A percentile compares a stretch with the other conserved stretches of the same genome.
Conservation (phyloP, 2,113 vertebrate species). For the Pterocles burchelli region DNA sequence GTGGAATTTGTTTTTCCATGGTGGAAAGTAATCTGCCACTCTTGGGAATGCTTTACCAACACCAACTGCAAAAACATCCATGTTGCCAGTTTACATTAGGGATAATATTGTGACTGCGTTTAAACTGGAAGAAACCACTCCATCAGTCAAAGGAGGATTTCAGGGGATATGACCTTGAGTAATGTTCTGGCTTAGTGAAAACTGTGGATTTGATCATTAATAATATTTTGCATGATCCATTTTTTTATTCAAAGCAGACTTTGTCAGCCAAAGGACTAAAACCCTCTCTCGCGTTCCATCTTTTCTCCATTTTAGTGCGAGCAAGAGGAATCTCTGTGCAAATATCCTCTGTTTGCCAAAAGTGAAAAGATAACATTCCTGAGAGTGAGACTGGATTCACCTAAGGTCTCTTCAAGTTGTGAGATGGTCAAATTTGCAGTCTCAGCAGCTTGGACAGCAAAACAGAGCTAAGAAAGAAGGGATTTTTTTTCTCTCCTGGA, state of each 20-base stretch:
- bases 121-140: slow-evolving; percentile 57
- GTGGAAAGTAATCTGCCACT: slow-evolving; percentile 52
- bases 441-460: slow-evolving; percentile 43
- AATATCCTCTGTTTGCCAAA: slow-evolving; percentile 44
- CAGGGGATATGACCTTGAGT: slow-evolving; percentile 52
- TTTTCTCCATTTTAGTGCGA: not conserved
- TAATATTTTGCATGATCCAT: slow-evolving; percentile 56
- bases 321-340: slow-evolving; percentile 52
- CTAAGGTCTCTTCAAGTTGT: slow-evolving; percentile 20
- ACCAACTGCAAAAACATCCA: slow-evolving; percentile 69
- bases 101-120: slow-evolving; percentile 66
- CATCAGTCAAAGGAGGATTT: slow-evolving; percentile 64
- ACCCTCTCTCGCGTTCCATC: not conserved
- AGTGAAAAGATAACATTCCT: slow-evolving; percentile 66
- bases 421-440: slow-evolving; percentile 10
- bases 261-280: slow-evolving; percentile 41
- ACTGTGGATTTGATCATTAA: slow-evolving; percentile 59
- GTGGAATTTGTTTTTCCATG: slow-evolving; percentile 65
- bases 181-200: slow-evolving; percentile 57
- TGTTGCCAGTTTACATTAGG: slow-evolving; percentile 62
- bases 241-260: slow-evolving; percentile 19
- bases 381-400: slow-evolving; percentile 41
- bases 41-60: slow-evolving; percentile 64
- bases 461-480: not conserved
- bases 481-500: slow-evolving; percentile 20